phyloP scores from a whole-genome alignment of 2,113 vertebrate genomes.

The Coptodon bakossiorum region DNA sequence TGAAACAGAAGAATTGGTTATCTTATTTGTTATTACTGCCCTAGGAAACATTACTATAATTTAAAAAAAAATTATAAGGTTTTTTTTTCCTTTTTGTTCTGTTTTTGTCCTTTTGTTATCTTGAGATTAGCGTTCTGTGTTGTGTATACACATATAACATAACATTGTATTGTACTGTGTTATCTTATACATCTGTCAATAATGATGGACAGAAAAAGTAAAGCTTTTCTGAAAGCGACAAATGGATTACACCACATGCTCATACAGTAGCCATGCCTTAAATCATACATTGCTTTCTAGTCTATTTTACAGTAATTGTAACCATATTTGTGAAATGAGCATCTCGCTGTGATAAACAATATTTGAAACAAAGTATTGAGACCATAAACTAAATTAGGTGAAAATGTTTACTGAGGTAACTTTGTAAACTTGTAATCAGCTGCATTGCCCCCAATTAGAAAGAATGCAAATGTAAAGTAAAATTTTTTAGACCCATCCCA shows the following conservation, averaged over 20 bases:
- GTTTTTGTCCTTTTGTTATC: not conserved
- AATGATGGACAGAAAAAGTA: not conserved
- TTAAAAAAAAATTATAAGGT: rapidly evolving
- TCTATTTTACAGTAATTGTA: not conserved
- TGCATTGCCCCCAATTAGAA: not conserved
- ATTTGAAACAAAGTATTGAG: not conserved
- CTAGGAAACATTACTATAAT: not conserved
- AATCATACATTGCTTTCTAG: not conserved
- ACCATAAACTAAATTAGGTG: not conserved
- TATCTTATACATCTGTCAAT: not conserved
- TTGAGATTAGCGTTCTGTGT: not conserved
- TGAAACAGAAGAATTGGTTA: not conserved
- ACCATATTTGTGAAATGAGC: not conserved
- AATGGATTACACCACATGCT: not conserved
- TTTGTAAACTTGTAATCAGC: not conserved
- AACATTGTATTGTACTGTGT: not conserved
- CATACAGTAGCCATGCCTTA: not conserved
- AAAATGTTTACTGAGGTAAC: not conserved
- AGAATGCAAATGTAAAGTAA: not conserved
- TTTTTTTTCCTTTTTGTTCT: not conserved
- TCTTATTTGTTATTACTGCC: not conserved
- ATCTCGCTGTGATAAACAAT: not conserved
- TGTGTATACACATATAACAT: not conserved
- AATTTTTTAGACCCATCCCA: not conserved
- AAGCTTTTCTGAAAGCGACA: not conserved